Evolutionary conservation across 2,888 invertebrate genomes (phyloP), one percentile per base, ranked within the genome.

Genomic region (Galeruca laticollis): DNA sequence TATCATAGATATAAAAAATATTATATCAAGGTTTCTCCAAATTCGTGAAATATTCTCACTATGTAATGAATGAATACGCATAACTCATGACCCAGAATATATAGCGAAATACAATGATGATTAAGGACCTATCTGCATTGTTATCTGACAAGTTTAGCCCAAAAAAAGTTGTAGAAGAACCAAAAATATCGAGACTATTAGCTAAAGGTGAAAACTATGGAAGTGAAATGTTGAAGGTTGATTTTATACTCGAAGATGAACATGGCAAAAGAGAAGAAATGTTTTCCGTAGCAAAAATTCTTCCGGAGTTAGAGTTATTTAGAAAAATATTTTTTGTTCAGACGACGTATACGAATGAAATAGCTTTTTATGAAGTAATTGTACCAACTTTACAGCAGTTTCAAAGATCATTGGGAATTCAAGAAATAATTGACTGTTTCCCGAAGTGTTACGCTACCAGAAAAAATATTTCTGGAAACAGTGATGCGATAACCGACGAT

Each of bases 261-360:
- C 15, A 49, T 15, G 49, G 49, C 49, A 49, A 49, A 49, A 18
- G 15, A 18, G 18, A 49, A 49, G 26, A n/a, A 9, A 11, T 63
- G 9, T 37, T 20, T 40, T 9, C 37, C n/a, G 54, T 63, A 1
- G 63, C 54, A 4, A 63, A 63, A 20, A 63, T 6, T 37, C 15
- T 63, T n/a, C 63, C 63, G 10, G 13, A 18, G 5, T 13, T 20
- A 10, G 63, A 63, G 18, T 15, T 47, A 10, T 40, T 37, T 15
- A 35, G 26, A 40, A n/a, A 52, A 31, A 52, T 9, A 18, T 62
- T 62, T 26, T 15, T 35, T 9, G 35, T 62, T 2, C 47, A 61
- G 35, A 47, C 31, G 21, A 59, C 59, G n/a, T 59, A 40, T 40
- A 59, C 20, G 21, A 59, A 35, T 40, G 59, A 59, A 40, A 37